Base-by-base conservation (phyloP, 2,797 vertebrate genomes). In the Catharus ustulatus region DNA sequence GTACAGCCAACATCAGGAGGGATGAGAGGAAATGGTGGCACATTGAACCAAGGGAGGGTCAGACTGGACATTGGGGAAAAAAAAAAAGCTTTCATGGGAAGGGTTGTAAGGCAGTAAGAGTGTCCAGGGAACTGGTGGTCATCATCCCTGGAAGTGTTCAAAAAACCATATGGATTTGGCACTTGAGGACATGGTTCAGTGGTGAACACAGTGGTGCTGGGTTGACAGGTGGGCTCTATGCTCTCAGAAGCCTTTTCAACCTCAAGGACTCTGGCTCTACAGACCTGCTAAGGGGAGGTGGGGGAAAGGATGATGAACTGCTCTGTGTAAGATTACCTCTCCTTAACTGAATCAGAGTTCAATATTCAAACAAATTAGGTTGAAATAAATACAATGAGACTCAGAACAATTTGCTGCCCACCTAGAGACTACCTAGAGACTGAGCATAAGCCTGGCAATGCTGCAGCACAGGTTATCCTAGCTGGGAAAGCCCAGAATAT, bases 371-470 rank as follows among this genome's bases (percentile, higher is more conserved):
- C 29, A 84, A 48, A 48, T 58, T 8, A 30, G 24, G 20, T 18
- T 62, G 74, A 69, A 91, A 74, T 46, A 32, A 87, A 87, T 32
- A 32, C 27, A 73, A 84, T 2, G 9, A 85, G 89, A 81, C 34
- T 73, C 26, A 40, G 51, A 87, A 77, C 6, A 34, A 83, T 19
- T 42, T 80, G 40, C 27, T 91, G 57, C 55, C 78, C 62, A 61
- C 36, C 10, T 38, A 38, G 36, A 38, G 36, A 38, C 36, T 40
- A 40, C 32, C 17, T 36, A 77, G 49, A 83, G 45, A 6, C 30
- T 75, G 79, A 58, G 21, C 4, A 8, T 64, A 84, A 75, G 24
- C 42, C 26, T 77, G 57, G 34, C 64, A 89, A 77, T 48, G 17
- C 45, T 87, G 54, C 52, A 77, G 62, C 48, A 72, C 10, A 73